Evolutionary conservation across 2,888 invertebrate species (phyloP).

Genomic region (Mythimna albipuncta): DNA sequence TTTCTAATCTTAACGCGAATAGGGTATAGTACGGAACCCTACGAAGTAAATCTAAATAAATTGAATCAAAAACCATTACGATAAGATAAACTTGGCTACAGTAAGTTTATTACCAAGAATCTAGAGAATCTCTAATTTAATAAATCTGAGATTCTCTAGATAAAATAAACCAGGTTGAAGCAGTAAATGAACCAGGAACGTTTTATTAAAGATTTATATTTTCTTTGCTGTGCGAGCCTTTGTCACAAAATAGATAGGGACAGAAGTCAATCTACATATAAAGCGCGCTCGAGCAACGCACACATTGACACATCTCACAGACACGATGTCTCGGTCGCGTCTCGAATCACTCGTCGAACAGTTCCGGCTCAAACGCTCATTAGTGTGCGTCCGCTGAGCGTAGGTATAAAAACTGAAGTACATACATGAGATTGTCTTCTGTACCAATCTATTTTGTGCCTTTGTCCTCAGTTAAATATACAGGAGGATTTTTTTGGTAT

Average conservation of each 20-base stretch:
- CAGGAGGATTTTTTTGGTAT: not conserved
- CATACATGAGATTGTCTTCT: no score
- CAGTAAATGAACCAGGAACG: conserved; percentile 32
- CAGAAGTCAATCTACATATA: no score
- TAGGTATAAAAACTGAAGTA: no score
- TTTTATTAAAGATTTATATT: conserved; percentile 52
- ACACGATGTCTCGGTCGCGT: no score
- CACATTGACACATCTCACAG: no score
- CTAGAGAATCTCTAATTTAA: no score
- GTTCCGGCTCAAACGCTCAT: no score
- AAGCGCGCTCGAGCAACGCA: no score
- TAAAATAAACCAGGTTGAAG: conserved; percentile 18
- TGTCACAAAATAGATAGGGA: not conserved
- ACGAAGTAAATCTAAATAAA: not conserved
- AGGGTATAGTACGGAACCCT: not conserved
- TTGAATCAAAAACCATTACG: not conserved
- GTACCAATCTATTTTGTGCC: not conserved
- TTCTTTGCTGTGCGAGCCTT: conserved; percentile 24
- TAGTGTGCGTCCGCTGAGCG: no score
- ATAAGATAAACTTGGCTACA: not conserved
- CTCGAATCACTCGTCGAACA: no score
- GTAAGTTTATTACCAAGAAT: conserved; percentile 13
- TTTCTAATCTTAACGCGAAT: no score
- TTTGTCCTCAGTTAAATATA: conserved; percentile 25
- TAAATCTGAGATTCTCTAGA: conserved; percentile 5